phyloP scores from a whole-genome alignment of 2,888 invertebrate species.

The Nymphalis polychloros region DNA sequence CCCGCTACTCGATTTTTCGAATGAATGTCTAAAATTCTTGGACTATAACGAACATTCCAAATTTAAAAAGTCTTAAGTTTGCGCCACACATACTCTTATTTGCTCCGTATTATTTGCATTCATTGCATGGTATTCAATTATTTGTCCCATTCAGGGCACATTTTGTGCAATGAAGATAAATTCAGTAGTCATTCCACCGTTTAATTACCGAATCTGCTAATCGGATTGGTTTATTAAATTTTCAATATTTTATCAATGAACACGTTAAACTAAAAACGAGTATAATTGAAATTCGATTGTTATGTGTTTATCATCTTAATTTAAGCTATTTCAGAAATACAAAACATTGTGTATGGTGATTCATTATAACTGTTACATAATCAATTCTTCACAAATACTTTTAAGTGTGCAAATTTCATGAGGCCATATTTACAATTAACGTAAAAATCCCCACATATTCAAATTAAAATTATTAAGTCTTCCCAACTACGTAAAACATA shows the following conservation, averaged over 20 bases:
- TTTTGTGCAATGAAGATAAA: constrained; percentile 37
- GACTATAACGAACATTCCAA: too few species aligned
- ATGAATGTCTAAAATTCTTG: too few species aligned
- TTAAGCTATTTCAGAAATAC: too few species aligned
- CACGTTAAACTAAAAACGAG: constrained; percentile 1
- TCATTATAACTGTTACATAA: too few species aligned
- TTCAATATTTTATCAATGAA: constrained; percentile 24
- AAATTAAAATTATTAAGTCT: too few species aligned
- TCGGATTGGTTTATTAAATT: constrained; percentile 35
- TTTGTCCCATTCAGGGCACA: constrained; percentile 36
- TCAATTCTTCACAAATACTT: too few species aligned
- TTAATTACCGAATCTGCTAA: constrained; percentile 37
- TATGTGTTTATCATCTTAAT: not conserved
- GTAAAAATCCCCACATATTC: too few species aligned
- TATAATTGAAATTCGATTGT: not conserved
- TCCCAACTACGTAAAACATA: too few species aligned
- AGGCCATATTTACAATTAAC: too few species aligned
- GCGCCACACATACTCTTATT: constrained; percentile 20
- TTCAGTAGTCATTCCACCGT: constrained; percentile 33
- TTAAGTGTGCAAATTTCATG: too few species aligned
- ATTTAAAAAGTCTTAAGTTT: constrained; percentile 13
- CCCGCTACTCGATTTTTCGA: too few species aligned
- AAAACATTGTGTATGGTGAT: too few species aligned
- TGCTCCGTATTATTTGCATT: constrained; percentile 35
- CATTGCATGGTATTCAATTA: constrained; percentile 37